Percentiles rank a stretch among this genome's conserved stretches.
Evolutionary conservation across 2,113 vertebrate genomes (phyloP).

Genomic region (Malaclemys terrapin): DNA sequence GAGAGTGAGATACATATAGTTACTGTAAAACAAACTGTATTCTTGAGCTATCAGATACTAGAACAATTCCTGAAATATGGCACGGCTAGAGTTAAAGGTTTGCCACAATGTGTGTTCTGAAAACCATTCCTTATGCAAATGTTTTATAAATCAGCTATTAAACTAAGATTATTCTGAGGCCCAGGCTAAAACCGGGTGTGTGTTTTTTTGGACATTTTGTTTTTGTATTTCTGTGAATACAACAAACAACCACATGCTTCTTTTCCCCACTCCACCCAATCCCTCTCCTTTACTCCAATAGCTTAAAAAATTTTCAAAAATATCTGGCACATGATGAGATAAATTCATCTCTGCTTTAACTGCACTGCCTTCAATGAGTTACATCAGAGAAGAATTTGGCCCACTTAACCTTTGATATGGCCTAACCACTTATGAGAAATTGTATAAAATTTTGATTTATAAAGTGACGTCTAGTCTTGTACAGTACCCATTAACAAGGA

Average conservation of each 20-base stretch:
- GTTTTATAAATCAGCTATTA: constrained; percentile 36
- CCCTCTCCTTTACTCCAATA: background rate
- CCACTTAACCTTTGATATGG: constrained; percentile 20
- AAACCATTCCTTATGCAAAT: constrained; percentile 68
- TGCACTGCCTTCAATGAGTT: constrained; percentile 41
- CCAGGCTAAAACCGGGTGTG: constrained; percentile 2
- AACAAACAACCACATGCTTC: background rate
- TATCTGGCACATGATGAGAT: constrained; percentile 12
- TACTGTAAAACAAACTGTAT: constrained; percentile 61
- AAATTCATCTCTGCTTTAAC: constrained; percentile 31
- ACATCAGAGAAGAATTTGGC: constrained; percentile 41
- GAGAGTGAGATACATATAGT: constrained; percentile 53
- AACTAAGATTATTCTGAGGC: constrained; percentile 43
- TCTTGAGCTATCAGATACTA: constrained; percentile 54
- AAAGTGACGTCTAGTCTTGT: background rate
- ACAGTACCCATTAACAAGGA: constrained; percentile 3
- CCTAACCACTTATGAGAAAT: background rate
- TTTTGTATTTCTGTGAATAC: background rate
- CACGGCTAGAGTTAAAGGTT: constrained; percentile 57
- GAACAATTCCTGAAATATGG: constrained; percentile 11
- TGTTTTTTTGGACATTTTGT: background rate
- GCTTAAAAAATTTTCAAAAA: constrained; percentile 29
- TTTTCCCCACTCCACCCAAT: background rate
- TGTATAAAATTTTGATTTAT: background rate
- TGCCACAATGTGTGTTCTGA: constrained; percentile 63